These are phyloP conservation scores for Bombus cullumanus DNA, from an alignment of 1,140 invertebrate genomes.

Conservation along the genomic window DNA sequence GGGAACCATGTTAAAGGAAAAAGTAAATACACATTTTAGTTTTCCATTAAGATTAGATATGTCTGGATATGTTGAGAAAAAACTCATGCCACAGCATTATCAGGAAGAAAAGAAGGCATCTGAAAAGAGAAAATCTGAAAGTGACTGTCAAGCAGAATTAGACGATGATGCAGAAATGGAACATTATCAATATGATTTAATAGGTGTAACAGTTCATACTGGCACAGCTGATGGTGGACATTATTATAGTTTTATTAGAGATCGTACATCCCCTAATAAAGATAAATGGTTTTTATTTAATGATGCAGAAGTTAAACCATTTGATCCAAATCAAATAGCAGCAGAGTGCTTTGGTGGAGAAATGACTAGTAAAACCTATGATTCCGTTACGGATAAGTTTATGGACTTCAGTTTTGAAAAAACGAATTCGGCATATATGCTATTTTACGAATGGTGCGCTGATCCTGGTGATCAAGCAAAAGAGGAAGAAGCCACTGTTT, in stretches of 20 bases:
- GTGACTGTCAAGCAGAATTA: constrained; percentile 75
- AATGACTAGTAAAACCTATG: constrained; percentile 98
- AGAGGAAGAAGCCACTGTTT: constrained; percentile 81
- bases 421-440: constrained; percentile 98
- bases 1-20: constrained; percentile 98
- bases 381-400: constrained; percentile 97
- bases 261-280: constrained; percentile 87
- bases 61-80: constrained; percentile 97
- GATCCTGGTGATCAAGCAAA: constrained; percentile 74
- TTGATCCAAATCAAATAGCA: constrained; percentile 96
- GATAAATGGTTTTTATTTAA: constrained; percentile 98
- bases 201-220: constrained; percentile 97
- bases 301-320: constrained; percentile 97
- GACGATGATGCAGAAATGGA: constrained; percentile 82
- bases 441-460: constrained; percentile 94
- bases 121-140: constrained; percentile 77
- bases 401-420: constrained; percentile 99
- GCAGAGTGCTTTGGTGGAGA: constrained; percentile 98
- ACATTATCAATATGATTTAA: constrained; percentile 93
- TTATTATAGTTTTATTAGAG: constrained; percentile 98
- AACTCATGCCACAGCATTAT: constrained; percentile 94
- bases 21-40: constrained; percentile 98
- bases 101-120: constrained; percentile 84
- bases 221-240: constrained; percentile 98
- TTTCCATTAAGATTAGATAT: constrained; percentile 96